Conservation (phyloP, 2,888 invertebrate genomes). For the Tholera decimalis region DNA sequence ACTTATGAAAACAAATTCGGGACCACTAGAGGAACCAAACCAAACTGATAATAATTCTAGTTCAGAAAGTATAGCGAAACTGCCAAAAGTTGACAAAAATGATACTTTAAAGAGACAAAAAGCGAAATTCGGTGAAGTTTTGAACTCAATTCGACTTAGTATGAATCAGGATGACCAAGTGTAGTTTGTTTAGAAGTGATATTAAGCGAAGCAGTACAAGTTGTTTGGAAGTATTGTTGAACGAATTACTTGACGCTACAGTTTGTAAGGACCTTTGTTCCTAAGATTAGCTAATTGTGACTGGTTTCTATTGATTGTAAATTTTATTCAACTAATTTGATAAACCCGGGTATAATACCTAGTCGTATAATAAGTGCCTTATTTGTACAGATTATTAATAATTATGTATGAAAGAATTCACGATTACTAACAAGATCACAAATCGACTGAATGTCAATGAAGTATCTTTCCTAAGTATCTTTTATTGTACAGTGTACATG, state of each 20-base stretch:
- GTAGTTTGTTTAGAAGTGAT: conserved; percentile 61
- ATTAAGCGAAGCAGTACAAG: conserved; percentile 48
- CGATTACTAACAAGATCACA: conserved; percentile 1
- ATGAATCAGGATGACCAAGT: conserved; percentile 82
- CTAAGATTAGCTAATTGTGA: conserved; percentile 5
- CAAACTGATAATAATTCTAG: conserved; percentile 79
- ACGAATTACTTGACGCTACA: conserved; percentile 31
- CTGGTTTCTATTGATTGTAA: conserved; percentile 26
- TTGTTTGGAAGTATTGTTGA: conserved; percentile 27
- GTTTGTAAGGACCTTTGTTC: conserved; percentile 25
- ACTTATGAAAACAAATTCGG: conserved; percentile 82
- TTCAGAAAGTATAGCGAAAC: conserved; percentile 80
- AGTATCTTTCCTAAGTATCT: conserved; percentile 6
- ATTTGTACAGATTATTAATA: conserved; percentile 67
- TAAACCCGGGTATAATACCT: conserved; percentile 73
- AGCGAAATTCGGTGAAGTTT: conserved; percentile 84
- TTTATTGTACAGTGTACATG: conserved; percentile 40
- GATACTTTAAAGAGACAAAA: conserved; percentile 87
- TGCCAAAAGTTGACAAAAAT: conserved; percentile 85
- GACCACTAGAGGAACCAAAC: conserved; percentile 82
- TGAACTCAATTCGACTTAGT: conserved; percentile 86
- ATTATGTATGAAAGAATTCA: conserved; percentile 31
- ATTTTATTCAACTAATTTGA: conserved; percentile 44
- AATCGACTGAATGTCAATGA: conserved; percentile 16
- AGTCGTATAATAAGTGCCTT: conserved; percentile 84